Conservation (phyloP, 2,888 invertebrate species). For the Euclidia mi region DNA sequence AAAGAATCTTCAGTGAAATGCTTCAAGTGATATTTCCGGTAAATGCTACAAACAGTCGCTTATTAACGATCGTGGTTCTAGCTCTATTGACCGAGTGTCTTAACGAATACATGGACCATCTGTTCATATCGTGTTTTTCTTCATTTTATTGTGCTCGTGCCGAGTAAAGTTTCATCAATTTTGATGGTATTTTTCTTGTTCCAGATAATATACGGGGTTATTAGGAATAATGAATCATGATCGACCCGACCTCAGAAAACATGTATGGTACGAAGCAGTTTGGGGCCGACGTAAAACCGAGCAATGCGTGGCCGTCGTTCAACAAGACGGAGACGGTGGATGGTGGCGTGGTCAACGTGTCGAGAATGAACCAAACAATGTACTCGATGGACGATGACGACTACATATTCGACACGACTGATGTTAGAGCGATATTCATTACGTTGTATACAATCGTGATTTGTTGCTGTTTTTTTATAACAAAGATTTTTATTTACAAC, state of each 20-base stretch:
- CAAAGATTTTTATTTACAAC: background rate
- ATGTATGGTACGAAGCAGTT: conserved; percentile 72
- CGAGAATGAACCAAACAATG: conserved; percentile 67
- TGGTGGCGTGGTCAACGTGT: conserved; percentile 57
- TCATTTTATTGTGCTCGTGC: conserved; percentile 5
- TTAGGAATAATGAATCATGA: conserved; percentile 54
- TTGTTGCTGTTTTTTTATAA: conserved; percentile 94
- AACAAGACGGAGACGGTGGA: conserved; percentile 62
- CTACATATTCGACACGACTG: conserved; percentile 93
- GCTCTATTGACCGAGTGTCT: conserved; percentile 30
- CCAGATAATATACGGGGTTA: conserved; percentile 66
- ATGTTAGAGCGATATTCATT: conserved; percentile 93
- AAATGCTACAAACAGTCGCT: conserved; percentile 30
- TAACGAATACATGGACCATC: conserved; percentile 22
- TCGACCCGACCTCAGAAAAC: conserved; percentile 58
- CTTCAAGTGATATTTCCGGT: conserved; percentile 26
- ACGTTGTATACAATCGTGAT: conserved; percentile 94
- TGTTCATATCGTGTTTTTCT: conserved; percentile 30
- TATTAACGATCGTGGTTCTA: conserved; percentile 30
- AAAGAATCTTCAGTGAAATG: conserved; percentile 9
- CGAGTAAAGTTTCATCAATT: background rate
- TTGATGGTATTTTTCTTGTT: conserved; percentile 55
- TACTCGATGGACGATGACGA: conserved; percentile 85
- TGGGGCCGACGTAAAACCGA: conserved; percentile 66
- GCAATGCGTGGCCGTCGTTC: conserved; percentile 56